Base-by-base conservation (phyloP, 2,888 invertebrate genomes). In the Silvanus unidentatus region DNA sequence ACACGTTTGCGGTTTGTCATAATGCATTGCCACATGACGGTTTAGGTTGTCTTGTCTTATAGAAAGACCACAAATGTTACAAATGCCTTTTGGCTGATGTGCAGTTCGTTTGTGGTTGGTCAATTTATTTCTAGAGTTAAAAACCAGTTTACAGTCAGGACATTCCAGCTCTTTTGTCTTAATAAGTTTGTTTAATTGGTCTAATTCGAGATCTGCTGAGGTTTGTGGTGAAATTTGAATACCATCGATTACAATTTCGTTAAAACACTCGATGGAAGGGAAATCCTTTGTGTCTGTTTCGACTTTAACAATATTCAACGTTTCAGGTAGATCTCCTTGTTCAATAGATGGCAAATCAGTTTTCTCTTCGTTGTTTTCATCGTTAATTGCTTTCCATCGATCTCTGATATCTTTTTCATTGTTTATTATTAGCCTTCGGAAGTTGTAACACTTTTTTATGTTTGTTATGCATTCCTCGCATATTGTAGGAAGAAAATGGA, bases 41-140 rank as follows among this genome's bases (percentile, higher is more conserved):
- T 51, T 52, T 40, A 65, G 48, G 47, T 65, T 64, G 42, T 64
- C 64, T 11, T 54, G 47, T 44, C 65, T 45, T 16, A 67, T 54
- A 38, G 56, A 45, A 44, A 58, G 56, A 1, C 68, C 68, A 47
- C 68, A 68, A 41, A 66, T 60, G 39, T 59, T 67, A 45, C 68
- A 68, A 12, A 65, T 54, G 2, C 60, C 64, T 29, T 55, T 58
- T 3, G 52, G 47, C 29, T 50, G 49, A 49, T 66, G 65, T 36
- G 45, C 40, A 8, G 47, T 59, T 29, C 60, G 51, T 46, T 48
- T 53, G 44, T 66, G 65, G 40, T 59, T 60, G 4, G 48, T 48
- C 9, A 58, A 42, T 44, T 60, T 57, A 8, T 44, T 43, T 40
- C 54, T 35, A 11, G 61, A 54, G n/a, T 49, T 35, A 49, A 63